phyloP scores from a whole-genome alignment of 2,113 vertebrate species.

The Syngnathus typhle region DNA sequence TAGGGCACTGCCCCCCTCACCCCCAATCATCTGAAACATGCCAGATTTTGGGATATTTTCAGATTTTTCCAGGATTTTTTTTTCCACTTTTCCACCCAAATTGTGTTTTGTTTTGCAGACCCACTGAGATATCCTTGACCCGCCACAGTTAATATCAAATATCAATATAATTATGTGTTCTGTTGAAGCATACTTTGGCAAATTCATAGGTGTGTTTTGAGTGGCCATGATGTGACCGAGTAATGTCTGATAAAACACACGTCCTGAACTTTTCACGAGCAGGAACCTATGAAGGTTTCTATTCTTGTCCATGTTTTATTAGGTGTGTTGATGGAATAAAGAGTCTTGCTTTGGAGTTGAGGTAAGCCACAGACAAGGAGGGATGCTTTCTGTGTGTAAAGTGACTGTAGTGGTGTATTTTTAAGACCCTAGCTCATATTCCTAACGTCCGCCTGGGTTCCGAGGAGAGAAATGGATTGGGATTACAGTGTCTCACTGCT shows the following conservation, averaged over 20 bases:
- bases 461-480: constrained; percentile 43
- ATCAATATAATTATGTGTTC: no score
- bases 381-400: constrained; percentile 16
- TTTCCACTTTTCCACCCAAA: no score
- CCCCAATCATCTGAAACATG: no score
- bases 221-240: constrained; percentile 20
- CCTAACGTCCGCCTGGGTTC: constrained; percentile 30
- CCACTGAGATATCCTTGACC: no score
- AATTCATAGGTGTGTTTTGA: constrained; percentile 18
- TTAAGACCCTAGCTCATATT: neutral
- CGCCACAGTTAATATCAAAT: no score
- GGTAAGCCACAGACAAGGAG: constrained; percentile 54
- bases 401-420: constrained; percentile 15
- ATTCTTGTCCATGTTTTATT: constrained; percentile 58
- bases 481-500: constrained; percentile 35
- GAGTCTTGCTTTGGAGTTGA: constrained; percentile 51
- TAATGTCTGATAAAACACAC: constrained; percentile 20
- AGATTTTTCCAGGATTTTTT: no score
- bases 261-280: constrained; percentile 35
- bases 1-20: no score
- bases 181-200: neutral
- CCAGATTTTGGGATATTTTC: no score
- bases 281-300: constrained; percentile 29
- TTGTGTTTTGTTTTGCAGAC: no score
- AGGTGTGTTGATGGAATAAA: constrained; percentile 67